Evolutionary conservation across 2,113 vertebrate species (phyloP).

Genomic region (Cairina moschata): DNA sequence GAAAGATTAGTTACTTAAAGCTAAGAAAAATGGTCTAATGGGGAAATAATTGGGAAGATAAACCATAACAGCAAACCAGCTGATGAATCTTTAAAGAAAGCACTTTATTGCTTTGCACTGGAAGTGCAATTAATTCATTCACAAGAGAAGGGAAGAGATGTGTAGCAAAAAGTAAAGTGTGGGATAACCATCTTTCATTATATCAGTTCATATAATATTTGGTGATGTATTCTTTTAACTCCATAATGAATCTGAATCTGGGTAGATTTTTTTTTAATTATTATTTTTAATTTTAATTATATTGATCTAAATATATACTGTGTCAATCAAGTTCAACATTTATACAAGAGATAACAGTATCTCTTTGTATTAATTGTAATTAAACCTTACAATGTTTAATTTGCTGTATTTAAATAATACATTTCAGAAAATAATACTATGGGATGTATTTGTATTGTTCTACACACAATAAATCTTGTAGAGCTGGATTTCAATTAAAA

Average conservation of each 20-base stretch:
- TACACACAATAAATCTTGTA: background rate
- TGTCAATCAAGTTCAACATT: background rate
- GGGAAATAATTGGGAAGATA: background rate
- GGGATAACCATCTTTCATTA: background rate
- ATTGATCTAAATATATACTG: background rate
- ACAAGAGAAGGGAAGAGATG: background rate
- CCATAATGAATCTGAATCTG: background rate
- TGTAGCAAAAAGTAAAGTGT: background rate
- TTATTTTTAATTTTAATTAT: background rate
- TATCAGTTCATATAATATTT: background rate
- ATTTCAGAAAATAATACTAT: background rate
- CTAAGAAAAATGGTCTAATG: background rate
- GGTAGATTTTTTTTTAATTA: background rate
- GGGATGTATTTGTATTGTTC: background rate
- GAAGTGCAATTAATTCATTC: background rate
- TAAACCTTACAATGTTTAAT: background rate
- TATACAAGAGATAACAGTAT: background rate
- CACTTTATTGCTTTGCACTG: background rate
- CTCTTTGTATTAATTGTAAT: too few relatives aligned
- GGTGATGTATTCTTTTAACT: background rate
- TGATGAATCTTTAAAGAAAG: background rate
- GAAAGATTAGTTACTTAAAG: background rate
- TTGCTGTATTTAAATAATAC: background rate
- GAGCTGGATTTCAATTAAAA: background rate
- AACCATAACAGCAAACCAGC: background rate